Evolutionary conservation across 2,113 vertebrate species (phyloP), one percentile per base, ranked within the genome.

Genomic region (Dinomys branickii): DNA sequence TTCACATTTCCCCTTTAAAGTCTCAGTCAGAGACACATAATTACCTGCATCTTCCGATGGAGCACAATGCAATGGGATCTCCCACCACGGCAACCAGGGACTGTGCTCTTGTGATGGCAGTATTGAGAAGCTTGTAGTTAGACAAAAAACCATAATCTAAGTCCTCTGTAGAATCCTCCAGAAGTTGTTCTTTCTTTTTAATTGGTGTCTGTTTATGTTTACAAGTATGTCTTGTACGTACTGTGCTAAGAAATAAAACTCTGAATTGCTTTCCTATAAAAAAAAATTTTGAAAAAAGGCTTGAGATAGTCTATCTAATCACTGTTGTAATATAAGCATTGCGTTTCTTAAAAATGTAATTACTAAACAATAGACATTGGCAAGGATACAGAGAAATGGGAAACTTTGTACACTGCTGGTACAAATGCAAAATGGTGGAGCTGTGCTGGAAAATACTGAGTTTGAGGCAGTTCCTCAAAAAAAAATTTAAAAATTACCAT

Each of bases 111-210:
- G 99, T 99, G 98, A 99, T 99, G 98, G 99, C 99, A 52, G 99
- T 99, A 98, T 99, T 99, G 77, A 99, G 99, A 93, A 99, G 99
- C 97, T 99, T 99, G 98, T 99, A 99, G 98, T 99, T 99, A 89
- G 99, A 99, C 86, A 99, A 98, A 98, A 99, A 99, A 94, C 99
- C 99, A 44, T 99, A 99, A 98, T 99, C 99, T 88, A 99, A 99
- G 94, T 99, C 99, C 93, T 99, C 99, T 1, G 99, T 99, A 7
- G 99, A 99, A 98, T 99, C 99, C 98, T 99, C 99, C 97, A 99
- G 98, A 67, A 99, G 98, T 98, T 99, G 99, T 88, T 99, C 99
- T 98, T 99, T 99, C 94, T 99, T 99, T 98, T 99, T 99, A 98
- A 99, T 99, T 92, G 99, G 99, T 0, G 99, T 99, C 98, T 99